These are phyloP conservation scores for Margaritifera margaritifera DNA, from an alignment of 2,888 invertebrate genomes.

Conservation along the genomic window DNA sequence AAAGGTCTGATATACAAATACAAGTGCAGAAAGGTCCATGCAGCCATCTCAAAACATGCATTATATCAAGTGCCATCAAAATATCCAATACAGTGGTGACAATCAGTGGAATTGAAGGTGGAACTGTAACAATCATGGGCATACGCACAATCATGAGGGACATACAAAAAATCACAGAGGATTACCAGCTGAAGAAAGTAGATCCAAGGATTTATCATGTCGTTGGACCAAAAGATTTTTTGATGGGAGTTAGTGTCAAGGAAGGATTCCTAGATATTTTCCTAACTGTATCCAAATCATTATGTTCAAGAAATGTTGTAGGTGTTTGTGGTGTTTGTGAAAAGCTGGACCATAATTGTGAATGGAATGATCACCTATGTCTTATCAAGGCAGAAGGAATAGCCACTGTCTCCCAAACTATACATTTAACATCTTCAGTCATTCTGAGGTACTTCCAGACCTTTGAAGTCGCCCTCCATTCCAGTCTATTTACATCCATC, in stretches of 20 bases:
- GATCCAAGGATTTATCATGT: conserved; percentile 23
- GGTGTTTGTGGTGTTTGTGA: too few relatives aligned
- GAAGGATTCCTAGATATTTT: conserved; percentile 29
- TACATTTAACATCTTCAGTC: not conserved
- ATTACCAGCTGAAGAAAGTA: conserved; percentile 16
- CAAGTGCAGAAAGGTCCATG: conserved; percentile 29
- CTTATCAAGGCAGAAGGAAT: too few relatives aligned
- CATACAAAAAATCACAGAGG: conserved; percentile 2
- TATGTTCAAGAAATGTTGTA: too few relatives aligned
- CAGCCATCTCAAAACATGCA: conserved; percentile 22
- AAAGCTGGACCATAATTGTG: too few relatives aligned
- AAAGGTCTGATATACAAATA: conserved; percentile 7
- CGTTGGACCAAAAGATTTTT: conserved; percentile 9
- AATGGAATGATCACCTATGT: too few relatives aligned
- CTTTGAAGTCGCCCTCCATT: not conserved
- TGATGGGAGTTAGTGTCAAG: conserved; percentile 19
- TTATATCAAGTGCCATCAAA: conserved; percentile 20
- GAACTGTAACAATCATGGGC: conserved; percentile 15
- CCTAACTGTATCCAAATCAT: too few relatives aligned
- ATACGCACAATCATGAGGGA: not conserved
- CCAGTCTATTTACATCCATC: not conserved
- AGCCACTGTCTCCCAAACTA: not conserved
- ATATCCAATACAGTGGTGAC: conserved; percentile 12
- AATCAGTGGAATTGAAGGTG: conserved; percentile 13
- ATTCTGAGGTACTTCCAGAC: not conserved